Base-by-base conservation (phyloP, 2,113 vertebrate genomes). In the Malaclemys terrapin region DNA sequence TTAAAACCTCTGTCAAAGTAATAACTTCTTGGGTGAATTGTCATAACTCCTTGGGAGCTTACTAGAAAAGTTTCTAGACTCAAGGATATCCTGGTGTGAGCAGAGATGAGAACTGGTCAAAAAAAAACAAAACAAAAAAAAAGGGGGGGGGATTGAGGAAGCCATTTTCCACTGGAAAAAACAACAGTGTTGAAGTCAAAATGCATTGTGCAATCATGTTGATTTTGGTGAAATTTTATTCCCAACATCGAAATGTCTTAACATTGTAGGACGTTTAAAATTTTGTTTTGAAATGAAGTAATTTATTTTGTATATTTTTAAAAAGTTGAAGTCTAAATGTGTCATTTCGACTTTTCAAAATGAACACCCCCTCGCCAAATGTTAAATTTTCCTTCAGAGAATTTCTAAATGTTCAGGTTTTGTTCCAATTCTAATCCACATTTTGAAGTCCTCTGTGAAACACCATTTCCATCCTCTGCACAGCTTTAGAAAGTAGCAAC, bases 111-210 rank as follows among this genome's bases (percentile, higher is more conserved):
- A 62, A 6, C 29, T 62, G 59, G 59, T 62, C 59, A 80, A 0
- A 4, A 0, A 4, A 17, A 42, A 42, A 42, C 59, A 80, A 0
- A 4, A 10, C 59, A 76, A 0, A 4, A 10, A 80, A 0, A 4
- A 10, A 6, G 35, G 6, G 1, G 27, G 9, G 31, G 11, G 59
- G 25, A 82, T 76, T 17, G 9, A 42, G 24, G 82, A 5, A 4
- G 2, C 16, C 8, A 72, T 72, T 65, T 24, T 56, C 82, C 59
- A 16, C 38, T 38, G 65, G 35, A 1, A 85, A 4, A 78, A 0
- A 6, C 31, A 84, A 6, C 31, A 84, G 35, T 10, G 78, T 20
- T 10, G 14, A 92, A 38, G 38, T 13, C 22, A 35, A 69, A 88
- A 49, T 59, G 89, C 42, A 19, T 80, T 87, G 47, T 0, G 85